Evolutionary conservation across 2,888 invertebrate species (phyloP).

Genomic region (Ophonus ardosiacus): DNA sequence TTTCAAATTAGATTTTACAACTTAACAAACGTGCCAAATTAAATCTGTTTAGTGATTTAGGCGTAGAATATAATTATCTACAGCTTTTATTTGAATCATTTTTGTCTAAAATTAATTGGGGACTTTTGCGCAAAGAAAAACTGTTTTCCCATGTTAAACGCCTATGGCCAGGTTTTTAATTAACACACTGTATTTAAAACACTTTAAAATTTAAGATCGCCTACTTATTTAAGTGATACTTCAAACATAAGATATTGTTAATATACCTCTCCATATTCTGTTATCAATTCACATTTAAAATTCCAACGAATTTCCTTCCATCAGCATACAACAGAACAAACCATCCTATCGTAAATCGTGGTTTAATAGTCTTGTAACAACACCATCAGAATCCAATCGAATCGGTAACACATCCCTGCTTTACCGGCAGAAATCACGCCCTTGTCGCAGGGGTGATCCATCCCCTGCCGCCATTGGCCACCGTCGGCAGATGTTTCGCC

Average conservation of each 20-base stretch:
- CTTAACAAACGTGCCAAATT: too few relatives aligned
- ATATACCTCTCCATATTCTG: background rate
- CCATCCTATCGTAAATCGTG: slow-evolving; percentile 17
- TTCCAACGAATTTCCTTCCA: background rate
- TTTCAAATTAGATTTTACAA: too few relatives aligned
- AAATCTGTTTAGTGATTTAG: too few relatives aligned
- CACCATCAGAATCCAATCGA: slow-evolving; percentile 45
- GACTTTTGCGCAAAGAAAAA: too few relatives aligned
- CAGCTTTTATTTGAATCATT: too few relatives aligned
- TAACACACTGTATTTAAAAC: too few relatives aligned
- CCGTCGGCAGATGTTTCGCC: slow-evolving; percentile 50
- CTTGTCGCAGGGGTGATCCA: slow-evolving; percentile 42
- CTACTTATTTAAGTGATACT: background rate
- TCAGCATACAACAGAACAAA: background rate
- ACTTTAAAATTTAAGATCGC: background rate
- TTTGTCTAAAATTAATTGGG: too few relatives aligned
- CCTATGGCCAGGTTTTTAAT: too few relatives aligned
- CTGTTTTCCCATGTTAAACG: too few relatives aligned
- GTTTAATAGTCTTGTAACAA: slow-evolving; percentile 51
- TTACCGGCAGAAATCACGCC: slow-evolving; percentile 48
- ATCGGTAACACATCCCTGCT: slow-evolving; percentile 18
- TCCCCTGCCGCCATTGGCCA: slow-evolving; percentile 38
- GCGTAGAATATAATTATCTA: too few relatives aligned
- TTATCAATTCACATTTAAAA: slow-evolving; percentile 1
- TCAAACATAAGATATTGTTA: too few relatives aligned